phyloP scores from a whole-genome alignment of 2,888 invertebrate species.

The Erebia ligea region DNA sequence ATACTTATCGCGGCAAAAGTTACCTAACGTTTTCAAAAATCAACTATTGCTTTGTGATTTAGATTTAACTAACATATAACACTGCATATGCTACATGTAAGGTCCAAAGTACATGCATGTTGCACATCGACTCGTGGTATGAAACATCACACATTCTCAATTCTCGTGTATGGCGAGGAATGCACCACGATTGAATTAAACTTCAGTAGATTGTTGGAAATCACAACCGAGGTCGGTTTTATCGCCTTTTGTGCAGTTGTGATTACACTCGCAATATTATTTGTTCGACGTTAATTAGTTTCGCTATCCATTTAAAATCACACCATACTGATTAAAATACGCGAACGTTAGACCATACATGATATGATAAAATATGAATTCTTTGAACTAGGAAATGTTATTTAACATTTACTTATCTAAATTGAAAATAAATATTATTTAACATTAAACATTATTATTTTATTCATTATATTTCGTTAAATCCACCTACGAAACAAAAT shows the following conservation, averaged over 20 bases:
- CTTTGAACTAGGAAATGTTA: too few relatives aligned
- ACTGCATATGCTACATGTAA: not conserved
- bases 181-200: conserved; percentile 16
- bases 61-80: not conserved
- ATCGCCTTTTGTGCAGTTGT: not conserved
- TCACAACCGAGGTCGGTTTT: conserved; percentile 19
- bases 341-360: too few relatives aligned
- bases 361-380: too few relatives aligned
- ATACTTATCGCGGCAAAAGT: not conserved
- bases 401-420: too few relatives aligned
- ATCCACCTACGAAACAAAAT: not conserved
- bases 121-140: conserved; percentile 2
- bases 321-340: not conserved
- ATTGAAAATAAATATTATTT: too few relatives aligned
- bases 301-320: not conserved
- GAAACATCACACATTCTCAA: conserved; percentile 11
- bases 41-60: not conserved
- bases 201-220: conserved; percentile 18
- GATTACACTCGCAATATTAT: not conserved
- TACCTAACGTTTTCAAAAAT: not conserved
- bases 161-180: not conserved
- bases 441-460: too few relatives aligned
- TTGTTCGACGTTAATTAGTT: conserved; percentile 4
- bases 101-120: not conserved
- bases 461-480: not conserved